Base-by-base conservation (phyloP, 2,113 vertebrate genomes). In the Pitta sordida region DNA sequence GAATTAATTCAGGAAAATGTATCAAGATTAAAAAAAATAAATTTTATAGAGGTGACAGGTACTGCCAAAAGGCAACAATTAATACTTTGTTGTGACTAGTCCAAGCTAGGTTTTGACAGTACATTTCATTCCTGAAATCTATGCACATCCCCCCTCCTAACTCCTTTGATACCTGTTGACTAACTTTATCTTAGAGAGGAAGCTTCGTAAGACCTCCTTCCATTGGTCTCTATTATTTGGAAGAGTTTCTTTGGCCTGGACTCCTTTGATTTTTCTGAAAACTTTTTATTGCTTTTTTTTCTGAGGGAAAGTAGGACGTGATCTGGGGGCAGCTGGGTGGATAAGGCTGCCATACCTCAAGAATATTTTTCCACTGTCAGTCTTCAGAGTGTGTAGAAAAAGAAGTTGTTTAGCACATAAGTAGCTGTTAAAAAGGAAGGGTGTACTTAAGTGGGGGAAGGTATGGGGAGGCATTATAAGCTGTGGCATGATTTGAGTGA, bases 391-490 rank as follows among this genome's bases (percentile, higher is more conserved):
- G 2, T 4, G 7, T 70, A 32, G 91, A 68, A 78, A 78, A 83
- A 41, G 69, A 78, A 73, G 30, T 56, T 86, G 41, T 81, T 93
- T 64, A 75, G 48, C 32, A 1, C 48, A 11, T 92, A 86, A 95
- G 86, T 91, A 92, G 83, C 92, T 94, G 88, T 62, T 86, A 88
- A 93, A 92, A 90, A 88, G 64, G 92, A 94, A 94, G 24, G 80
- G 71, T 0, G 5, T 37, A 26, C 49, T 86, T 83, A 58, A 48
- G 71, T 1, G 2, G 79, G 43, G 71, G 55, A 59, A 67, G 43
- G n/a, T 29, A 39, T 48, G 75, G 63, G 59, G 70, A 93, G 53
- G 56, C 46, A 68, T 91, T 86, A 86, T 86, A 93, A 88, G 55
- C 91, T 95, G 92, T 94, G 94, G 88, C 73, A 83, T 86, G 90